Conservation (phyloP, 2,888 invertebrate species). For the Agrotis puta region DNA sequence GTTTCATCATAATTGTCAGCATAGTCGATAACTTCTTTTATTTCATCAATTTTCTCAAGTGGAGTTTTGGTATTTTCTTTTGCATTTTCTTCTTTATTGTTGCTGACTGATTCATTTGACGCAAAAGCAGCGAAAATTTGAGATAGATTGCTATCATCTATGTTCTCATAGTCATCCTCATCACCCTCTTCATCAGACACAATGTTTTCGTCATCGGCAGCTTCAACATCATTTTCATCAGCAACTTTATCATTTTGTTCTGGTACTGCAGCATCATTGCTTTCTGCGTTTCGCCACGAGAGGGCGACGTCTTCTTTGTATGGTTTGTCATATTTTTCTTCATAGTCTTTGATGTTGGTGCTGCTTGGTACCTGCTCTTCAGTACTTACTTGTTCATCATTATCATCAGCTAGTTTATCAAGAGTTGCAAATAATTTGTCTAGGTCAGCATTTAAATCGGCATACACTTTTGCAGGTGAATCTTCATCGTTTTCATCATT, state of each 20-base stretch:
- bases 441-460: conserved; percentile 78
- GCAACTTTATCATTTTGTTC: conserved; percentile 20
- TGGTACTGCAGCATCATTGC: conserved; percentile 22
- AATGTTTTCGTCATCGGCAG: not conserved
- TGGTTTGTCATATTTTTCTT: conserved; percentile 67
- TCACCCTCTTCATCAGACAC: conserved; percentile 27
- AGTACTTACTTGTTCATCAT: conserved; percentile 37
- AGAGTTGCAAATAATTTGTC: conserved; percentile 76
- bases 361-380: conserved; percentile 44
- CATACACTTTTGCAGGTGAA: conserved; percentile 71
- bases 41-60: conserved; percentile 7
- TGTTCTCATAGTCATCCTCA: conserved; percentile 66
- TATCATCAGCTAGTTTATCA: conserved; percentile 71
- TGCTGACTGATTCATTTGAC: not conserved
- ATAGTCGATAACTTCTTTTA: conserved; percentile 20
- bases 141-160: conserved; percentile 67
- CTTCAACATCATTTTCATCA: conserved; percentile 17
- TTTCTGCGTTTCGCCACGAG: conserved; percentile 38
- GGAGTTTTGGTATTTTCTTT: not conserved
- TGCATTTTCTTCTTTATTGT: not conserved
- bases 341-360: conserved; percentile 66
- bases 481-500: conserved; percentile 69
- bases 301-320: conserved; percentile 63
- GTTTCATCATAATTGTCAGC: conserved; percentile 37
- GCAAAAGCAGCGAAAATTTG: conserved; percentile 52